Conservation (phyloP, 1,140 invertebrate species). For the Scaptodrosophila lebanonensis region DNA sequence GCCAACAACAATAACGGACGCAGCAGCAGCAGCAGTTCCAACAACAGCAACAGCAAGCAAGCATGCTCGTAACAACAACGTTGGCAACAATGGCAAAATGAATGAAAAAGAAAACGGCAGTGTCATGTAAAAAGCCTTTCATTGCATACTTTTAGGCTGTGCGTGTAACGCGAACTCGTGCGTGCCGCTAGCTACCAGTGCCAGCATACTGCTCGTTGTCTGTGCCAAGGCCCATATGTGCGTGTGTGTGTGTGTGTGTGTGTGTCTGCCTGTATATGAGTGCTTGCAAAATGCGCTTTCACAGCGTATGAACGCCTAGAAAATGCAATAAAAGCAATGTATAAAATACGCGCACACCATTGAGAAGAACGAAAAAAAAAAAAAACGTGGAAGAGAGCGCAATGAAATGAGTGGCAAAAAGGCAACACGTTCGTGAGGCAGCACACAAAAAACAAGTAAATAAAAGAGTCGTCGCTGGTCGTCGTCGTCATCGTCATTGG, state of each 20-base stretch:
- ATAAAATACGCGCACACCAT: slow-evolving; percentile 46
- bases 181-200: too few species aligned
- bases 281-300: slow-evolving; percentile 15
- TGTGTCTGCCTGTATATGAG: slow-evolving; percentile 1
- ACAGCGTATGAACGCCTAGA: slow-evolving; percentile 40
- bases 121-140: slow-evolving; percentile 68
- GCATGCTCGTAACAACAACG: not conserved
- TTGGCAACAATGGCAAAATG: not conserved
- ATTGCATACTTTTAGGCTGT: slow-evolving; percentile 68
- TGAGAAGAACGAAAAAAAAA: slow-evolving; percentile 26
- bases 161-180: slow-evolving; percentile 34
- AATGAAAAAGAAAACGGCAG: not conserved
- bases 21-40: slow-evolving; percentile 29
- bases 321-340: slow-evolving; percentile 73
- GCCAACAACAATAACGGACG: slow-evolving; percentile 35
- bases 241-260: slow-evolving; percentile 1
- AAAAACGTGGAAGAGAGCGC: slow-evolving; percentile 16
- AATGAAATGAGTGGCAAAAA: slow-evolving; percentile 60
- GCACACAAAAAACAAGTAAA: slow-evolving; percentile 48
- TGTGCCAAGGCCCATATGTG: not conserved
- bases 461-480: too few species aligned
- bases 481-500: too few species aligned
- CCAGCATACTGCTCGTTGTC: slow-evolving; percentile 14
- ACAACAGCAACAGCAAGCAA: slow-evolving; percentile 21
- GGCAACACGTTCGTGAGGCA: slow-evolving; percentile 55